Conservation (phyloP, 2,113 vertebrate species). For the Planiliza haematocheilus region DNA sequence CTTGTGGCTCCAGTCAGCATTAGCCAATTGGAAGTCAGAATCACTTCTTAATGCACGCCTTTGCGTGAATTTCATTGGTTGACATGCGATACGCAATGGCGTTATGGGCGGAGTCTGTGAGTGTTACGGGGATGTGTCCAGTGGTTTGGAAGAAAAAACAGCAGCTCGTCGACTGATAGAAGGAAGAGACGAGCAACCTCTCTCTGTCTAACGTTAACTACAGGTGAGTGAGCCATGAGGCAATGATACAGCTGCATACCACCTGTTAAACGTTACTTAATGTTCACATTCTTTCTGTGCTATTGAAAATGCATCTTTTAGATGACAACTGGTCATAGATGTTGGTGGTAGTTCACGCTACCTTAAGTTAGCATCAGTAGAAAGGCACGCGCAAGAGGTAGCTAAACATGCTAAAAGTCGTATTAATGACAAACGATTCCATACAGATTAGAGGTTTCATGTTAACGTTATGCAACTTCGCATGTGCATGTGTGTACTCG, state of each 20-base stretch:
- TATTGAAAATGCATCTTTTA: neutral
- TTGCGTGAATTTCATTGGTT: conserved; percentile 48
- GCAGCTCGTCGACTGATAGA: conserved; percentile 4
- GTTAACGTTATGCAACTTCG: conserved; percentile 10
- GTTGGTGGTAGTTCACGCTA: neutral
- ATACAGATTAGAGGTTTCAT: accelerated
- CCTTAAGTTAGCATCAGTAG: neutral
- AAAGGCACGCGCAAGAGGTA: neutral
- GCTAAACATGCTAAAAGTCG: neutral
- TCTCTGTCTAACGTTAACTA: neutral
- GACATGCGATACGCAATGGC: neutral
- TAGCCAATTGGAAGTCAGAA: conserved; percentile 66
- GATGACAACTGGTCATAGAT: neutral
- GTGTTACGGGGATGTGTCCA: neutral
- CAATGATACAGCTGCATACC: neutral
- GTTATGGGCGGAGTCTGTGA: conserved; percentile 55
- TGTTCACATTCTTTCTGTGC: accelerated
- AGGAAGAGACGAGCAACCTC: neutral
- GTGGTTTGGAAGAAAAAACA: neutral
- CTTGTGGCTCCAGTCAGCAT: conserved; percentile 65
- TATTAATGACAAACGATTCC: accelerated
- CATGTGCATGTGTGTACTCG: too few relatives aligned
- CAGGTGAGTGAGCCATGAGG: conserved; percentile 39
- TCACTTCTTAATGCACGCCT: conserved; percentile 9
- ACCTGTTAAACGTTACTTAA: neutral